Evolutionary conservation across 2,888 invertebrate species (phyloP).

Genomic region (Pristionchus fissidentatus): DNA sequence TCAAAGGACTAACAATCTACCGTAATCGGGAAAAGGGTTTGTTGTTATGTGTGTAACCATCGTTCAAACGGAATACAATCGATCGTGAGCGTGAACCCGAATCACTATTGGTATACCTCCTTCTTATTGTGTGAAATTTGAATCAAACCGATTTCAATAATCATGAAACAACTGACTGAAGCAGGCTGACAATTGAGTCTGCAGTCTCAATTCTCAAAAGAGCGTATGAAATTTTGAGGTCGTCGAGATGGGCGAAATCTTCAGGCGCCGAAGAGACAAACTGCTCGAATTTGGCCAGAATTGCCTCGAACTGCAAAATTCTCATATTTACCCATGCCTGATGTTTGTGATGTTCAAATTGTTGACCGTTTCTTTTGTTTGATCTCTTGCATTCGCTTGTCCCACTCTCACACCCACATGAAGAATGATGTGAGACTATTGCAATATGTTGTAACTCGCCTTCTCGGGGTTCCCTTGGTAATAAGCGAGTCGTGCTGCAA

Average conservation of each 20-base stretch:
- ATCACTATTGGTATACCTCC: no score
- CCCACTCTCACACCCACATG: neutral
- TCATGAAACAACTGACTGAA: neutral
- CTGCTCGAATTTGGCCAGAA: neutral
- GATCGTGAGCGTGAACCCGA: neutral
- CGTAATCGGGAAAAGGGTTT: no score
- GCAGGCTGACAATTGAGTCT: neutral
- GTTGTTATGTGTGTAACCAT: no score
- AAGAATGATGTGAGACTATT: no score
- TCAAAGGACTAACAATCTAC: no score
- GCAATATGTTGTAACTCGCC: neutral
- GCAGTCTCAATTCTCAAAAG: neutral
- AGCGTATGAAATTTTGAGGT: slow-evolving; percentile 11
- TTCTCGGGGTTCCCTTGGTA: slow-evolving; percentile 1
- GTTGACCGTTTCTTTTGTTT: no score
- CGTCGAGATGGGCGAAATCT: neutral
- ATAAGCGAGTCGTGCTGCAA: slow-evolving; percentile 19
- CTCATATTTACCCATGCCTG: no score
- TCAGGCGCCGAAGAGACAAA: neutral
- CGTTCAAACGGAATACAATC: neutral
- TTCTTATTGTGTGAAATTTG: no score
- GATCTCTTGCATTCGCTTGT: neutral
- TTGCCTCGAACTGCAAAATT: slow-evolving; percentile 19
- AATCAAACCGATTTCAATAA: neutral
- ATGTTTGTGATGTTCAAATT: no score